Percentiles rank a stretch among this genome's conserved stretches.
Evolutionary conservation across 2,888 invertebrate genomes (phyloP).

Genomic region (Drosophila anomelani): DNA sequence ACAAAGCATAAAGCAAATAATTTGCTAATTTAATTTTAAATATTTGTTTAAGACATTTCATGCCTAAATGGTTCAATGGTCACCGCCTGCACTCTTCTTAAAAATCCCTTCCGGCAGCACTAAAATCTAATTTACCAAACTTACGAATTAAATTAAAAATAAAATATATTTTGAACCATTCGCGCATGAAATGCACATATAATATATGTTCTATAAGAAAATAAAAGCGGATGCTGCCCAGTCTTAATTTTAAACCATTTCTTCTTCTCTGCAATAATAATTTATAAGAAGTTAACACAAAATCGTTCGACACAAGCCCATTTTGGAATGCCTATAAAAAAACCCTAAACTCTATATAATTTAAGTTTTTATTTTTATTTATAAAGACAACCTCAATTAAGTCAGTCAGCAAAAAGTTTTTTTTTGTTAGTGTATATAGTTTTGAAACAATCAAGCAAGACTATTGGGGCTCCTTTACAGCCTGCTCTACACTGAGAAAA

Average conservation of each 20-base stretch:
- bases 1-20: slow-evolving; percentile 16
- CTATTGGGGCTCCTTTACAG: slow-evolving; percentile 66
- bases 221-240: slow-evolving; percentile 55
- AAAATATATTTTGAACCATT: slow-evolving; percentile 57
- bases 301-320: slow-evolving; percentile 26
- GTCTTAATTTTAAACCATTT: slow-evolving; percentile 58
- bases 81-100: slow-evolving; percentile 28
- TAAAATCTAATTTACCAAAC: slow-evolving; percentile 26
- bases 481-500: slow-evolving; percentile 42
- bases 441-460: slow-evolving; percentile 26
- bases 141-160: slow-evolving; percentile 6
- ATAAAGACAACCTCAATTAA: slow-evolving; percentile 43
- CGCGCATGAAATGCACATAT: slow-evolving; percentile 65
- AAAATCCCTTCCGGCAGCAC: slow-evolving; percentile 40
- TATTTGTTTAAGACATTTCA: slow-evolving; percentile 57
- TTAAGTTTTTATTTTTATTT: slow-evolving; percentile 54
- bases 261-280: slow-evolving; percentile 47
- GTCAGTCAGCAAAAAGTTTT: slow-evolving; percentile 37
- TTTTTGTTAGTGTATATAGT: slow-evolving; percentile 19
- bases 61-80: slow-evolving; percentile 66
- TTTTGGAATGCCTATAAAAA: slow-evolving; percentile 15
- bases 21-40: slow-evolving; percentile 32
- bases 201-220: slow-evolving; percentile 43
- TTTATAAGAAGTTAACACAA: slow-evolving; percentile 26
- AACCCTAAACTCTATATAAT: slow-evolving; percentile 24